phyloP scores from a whole-genome alignment of 1,140 invertebrate genomes.

The Trachymyrmex septentrionalis region DNA sequence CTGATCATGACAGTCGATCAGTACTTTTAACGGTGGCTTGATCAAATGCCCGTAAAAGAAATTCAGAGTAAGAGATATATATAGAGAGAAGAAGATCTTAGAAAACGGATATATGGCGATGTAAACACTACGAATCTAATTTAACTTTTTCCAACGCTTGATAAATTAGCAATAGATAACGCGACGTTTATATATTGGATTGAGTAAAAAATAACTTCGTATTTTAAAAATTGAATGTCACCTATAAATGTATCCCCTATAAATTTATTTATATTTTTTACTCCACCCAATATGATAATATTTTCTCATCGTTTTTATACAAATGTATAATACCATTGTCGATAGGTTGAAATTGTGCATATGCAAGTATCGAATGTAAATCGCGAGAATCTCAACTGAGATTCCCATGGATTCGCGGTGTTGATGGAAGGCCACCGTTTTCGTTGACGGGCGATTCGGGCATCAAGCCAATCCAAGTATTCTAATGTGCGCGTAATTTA shows the following conservation, averaged over 20 bases:
- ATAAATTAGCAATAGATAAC: not conserved
- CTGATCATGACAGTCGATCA: not conserved
- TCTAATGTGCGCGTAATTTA: not conserved
- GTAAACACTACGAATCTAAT: slow-evolving; percentile 3
- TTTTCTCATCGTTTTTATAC: not conserved
- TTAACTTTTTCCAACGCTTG: not conserved
- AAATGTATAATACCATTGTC: not conserved
- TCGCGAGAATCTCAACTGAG: not conserved
- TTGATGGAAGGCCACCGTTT: not conserved
- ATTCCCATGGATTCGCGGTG: not conserved
- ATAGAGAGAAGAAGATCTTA: not conserved
- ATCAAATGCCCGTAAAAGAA: not conserved
- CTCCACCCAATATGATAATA: no score
- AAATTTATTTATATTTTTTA: no score
- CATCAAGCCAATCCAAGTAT: not conserved
- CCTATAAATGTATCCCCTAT: no score
- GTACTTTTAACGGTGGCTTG: not conserved
- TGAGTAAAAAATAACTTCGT: no score
- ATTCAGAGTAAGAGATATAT: slow-evolving; percentile 18
- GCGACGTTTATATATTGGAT: not conserved
- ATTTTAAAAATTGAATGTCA: no score
- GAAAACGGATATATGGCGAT: not conserved
- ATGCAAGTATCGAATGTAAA: not conserved
- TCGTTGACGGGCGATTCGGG: not conserved
- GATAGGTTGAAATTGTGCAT: not conserved